Base-by-base conservation (phyloP, 2,113 vertebrate species). In the Antechinus flavipes region DNA sequence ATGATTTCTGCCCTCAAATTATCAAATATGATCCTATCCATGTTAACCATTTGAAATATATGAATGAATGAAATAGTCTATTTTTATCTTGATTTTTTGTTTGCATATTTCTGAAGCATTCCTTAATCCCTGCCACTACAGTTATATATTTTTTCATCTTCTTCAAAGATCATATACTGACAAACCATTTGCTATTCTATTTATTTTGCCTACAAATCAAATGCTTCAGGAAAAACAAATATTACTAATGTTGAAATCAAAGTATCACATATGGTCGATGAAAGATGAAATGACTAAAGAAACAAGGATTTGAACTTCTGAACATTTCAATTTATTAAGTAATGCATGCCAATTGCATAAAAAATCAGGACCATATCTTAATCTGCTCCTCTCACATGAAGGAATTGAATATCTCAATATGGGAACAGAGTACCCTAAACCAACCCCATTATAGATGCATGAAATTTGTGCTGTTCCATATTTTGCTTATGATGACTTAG, bases 221-320 rank as follows among this genome's bases (percentile, higher is more conserved):
- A 53, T 93, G 96, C 94, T 94, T 56, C 90, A 96, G 93, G 76
- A 90, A 95, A 95, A 93, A 25, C 30, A 90, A 96, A 76, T 27
- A 49, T 47, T 50, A 47, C 4, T 42, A 92, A 94, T 96, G 95
- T 96, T 54, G 68, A 52, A 95, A 68, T 91, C 49, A 96, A 54
- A 90, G 46, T 95, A 26, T 94, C 27, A 0, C n/a, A 26, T 93
- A 90, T 68, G 61, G 61, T 1, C 1, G 61, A 3, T 68, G 12
- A 61, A 76, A 76, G 68, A 84, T 84, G 68, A 42, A 84, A 84
- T 84, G n/a, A 23, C n/a, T 84, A 1, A 84, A 19, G n/a, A 84
- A 84, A 42, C 68, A 84, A 42, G n/a, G 68, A 42, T 84, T 84
- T 84, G 68, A 42, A 7, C n/a, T 84, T 22, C n/a, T 5, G n/a